Evolutionary conservation across 2,797 vertebrate species (phyloP).

Genomic region (Mallotus villosus): DNA sequence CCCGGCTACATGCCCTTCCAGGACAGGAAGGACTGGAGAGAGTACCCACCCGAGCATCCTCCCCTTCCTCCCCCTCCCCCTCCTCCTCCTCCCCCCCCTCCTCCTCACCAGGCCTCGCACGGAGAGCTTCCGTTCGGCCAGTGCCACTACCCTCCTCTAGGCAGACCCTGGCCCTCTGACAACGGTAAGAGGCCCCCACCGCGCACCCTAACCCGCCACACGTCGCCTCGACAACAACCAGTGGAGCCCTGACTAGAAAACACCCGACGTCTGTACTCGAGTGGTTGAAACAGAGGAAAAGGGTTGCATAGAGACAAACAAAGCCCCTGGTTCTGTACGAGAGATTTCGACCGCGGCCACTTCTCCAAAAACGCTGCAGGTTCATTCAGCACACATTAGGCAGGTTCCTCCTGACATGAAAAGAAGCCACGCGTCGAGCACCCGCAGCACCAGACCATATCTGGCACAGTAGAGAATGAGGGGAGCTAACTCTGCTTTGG

Average conservation of each 20-base stretch:
- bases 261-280: too few relatives aligned
- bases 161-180: constrained; percentile 89
- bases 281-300: not conserved
- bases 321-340: not conserved
- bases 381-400: constrained; percentile 8
- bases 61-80: not conserved
- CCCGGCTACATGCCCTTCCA: constrained; percentile 84
- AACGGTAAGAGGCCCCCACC: constrained; percentile 80
- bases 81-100: constrained; percentile 30
- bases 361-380: constrained; percentile 20
- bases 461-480: not conserved
- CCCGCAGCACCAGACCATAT: not conserved
- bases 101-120: constrained; percentile 70
- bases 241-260: too few relatives aligned
- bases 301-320: not conserved
- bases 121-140: constrained; percentile 84
- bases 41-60: constrained; percentile 79
- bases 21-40: constrained; percentile 90
- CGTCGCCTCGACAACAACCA: too few relatives aligned
- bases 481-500: not conserved
- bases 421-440: not conserved
- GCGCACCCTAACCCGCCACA: not conserved
- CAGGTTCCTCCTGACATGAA: constrained; percentile 26
- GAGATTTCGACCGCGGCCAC: not conserved
- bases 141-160: constrained; percentile 81